Percentiles rank a stretch among this genome's conserved stretches.
Conservation (phyloP, 2,797 vertebrate genomes). For the Arremon brunneinucha region DNA sequence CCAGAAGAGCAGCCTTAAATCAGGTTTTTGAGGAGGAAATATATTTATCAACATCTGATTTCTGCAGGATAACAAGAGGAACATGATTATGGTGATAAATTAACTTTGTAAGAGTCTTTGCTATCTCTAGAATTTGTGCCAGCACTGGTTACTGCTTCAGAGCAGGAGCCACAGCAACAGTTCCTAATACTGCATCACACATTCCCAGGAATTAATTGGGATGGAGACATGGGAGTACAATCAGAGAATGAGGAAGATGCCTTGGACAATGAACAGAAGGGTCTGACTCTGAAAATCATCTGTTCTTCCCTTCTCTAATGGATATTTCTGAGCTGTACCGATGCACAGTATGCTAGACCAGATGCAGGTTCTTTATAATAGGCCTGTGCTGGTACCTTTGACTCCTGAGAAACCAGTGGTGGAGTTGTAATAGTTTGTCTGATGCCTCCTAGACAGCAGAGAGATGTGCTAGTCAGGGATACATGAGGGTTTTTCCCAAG, state of each 20-base stretch:
- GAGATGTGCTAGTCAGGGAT: neutral
- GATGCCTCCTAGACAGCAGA: neutral
- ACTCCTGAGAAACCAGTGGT: neutral
- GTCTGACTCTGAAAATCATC: neutral
- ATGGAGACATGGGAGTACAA: neutral
- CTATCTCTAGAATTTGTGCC: neutral
- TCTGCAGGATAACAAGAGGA: neutral
- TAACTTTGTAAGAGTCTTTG: neutral
- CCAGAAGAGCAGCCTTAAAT: neutral
- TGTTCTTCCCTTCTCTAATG: neutral
- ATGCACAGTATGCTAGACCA: neutral
- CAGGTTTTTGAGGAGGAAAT: neutral
- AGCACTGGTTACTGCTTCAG: neutral
- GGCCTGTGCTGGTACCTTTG: neutral
- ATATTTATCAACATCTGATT: neutral
- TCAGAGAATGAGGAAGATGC: neutral
- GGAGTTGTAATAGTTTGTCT: neutral
- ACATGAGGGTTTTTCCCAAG: neutral
- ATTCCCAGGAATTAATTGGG: neutral
- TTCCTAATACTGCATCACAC: neutral
- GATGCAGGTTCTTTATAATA: neutral
- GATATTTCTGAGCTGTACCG: neutral
- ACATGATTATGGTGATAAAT: neutral
- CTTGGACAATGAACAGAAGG: neutral
- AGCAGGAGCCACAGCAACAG: neutral